These are phyloP conservation scores for Polyommatus icarus DNA, from an alignment of 2,888 invertebrate species.

Conservation along the genomic window DNA sequence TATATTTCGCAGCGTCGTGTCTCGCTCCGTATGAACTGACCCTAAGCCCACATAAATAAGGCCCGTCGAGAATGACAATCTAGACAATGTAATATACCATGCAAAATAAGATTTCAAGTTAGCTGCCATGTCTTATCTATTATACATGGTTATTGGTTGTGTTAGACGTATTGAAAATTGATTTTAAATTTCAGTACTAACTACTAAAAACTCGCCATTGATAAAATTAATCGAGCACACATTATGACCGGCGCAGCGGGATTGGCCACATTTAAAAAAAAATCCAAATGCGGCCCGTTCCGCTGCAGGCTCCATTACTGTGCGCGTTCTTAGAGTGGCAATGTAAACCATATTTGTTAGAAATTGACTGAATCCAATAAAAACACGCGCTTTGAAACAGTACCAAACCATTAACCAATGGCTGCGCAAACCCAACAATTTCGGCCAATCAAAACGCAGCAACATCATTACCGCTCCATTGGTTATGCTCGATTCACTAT, in stretches of 20 bases:
- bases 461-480: neutral
- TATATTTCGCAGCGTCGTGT: neutral
- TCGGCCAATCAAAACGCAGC: too few relatives aligned
- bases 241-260: too few relatives aligned
- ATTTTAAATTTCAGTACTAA: constrained; percentile 1
- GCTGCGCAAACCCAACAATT: too few relatives aligned
- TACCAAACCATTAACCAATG: too few relatives aligned
- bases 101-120: neutral
- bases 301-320: too few relatives aligned
- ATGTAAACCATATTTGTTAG: too few relatives aligned
- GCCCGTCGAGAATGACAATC: neutral
- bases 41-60: neutral
- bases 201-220: neutral
- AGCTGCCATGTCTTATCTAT: constrained; percentile 13
- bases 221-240: neutral
- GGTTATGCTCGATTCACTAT: neutral
- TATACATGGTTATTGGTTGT: neutral
- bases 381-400: too few relatives aligned
- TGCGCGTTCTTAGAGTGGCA: too few relatives aligned
- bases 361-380: too few relatives aligned
- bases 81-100: neutral
- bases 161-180: neutral
- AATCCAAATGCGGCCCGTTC: too few relatives aligned
- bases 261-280: too few relatives aligned
- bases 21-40: neutral